phyloP scores from a whole-genome alignment of 2,888 invertebrate genomes.

The Hanleya hanleyi region DNA sequence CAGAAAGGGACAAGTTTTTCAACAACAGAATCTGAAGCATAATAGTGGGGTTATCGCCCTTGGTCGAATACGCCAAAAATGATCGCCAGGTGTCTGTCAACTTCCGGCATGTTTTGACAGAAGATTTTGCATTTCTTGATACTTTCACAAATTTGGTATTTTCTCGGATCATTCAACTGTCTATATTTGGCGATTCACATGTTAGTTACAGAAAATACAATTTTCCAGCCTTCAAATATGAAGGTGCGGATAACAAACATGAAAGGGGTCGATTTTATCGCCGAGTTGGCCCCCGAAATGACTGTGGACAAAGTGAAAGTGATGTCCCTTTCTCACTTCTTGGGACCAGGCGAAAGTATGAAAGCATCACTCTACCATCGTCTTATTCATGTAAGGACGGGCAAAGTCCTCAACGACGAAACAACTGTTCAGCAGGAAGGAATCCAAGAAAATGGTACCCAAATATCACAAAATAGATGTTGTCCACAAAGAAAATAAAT shows the following conservation, averaged over 20 bases:
- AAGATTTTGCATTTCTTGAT: too few relatives aligned
- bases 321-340: conserved; percentile 71
- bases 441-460: conserved; percentile 71
- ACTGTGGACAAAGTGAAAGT: conserved; percentile 73
- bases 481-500: too few relatives aligned
- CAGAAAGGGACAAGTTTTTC: too few relatives aligned
- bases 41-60: too few relatives aligned
- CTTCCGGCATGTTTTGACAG: too few relatives aligned
- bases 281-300: conserved; percentile 66
- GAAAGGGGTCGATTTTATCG: conserved; percentile 67
- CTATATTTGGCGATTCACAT: too few relatives aligned
- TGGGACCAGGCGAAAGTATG: conserved; percentile 68
- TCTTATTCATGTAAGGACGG: conserved; percentile 70
- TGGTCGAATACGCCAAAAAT: too few relatives aligned
- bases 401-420: conserved; percentile 70
- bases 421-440: conserved; percentile 69
- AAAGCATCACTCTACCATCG: conserved; percentile 72
- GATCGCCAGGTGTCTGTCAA: too few relatives aligned
- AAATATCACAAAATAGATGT: too few relatives aligned
- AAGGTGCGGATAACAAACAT: conserved; percentile 70
- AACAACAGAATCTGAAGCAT: too few relatives aligned
- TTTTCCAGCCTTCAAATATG: conserved; percentile 65
- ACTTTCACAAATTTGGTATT: too few relatives aligned
- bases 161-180: too few relatives aligned
- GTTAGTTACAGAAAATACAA: conserved; percentile 72